Evolutionary conservation across 1,140 invertebrate species (phyloP).

Genomic region (Drosophila biarmipes): DNA sequence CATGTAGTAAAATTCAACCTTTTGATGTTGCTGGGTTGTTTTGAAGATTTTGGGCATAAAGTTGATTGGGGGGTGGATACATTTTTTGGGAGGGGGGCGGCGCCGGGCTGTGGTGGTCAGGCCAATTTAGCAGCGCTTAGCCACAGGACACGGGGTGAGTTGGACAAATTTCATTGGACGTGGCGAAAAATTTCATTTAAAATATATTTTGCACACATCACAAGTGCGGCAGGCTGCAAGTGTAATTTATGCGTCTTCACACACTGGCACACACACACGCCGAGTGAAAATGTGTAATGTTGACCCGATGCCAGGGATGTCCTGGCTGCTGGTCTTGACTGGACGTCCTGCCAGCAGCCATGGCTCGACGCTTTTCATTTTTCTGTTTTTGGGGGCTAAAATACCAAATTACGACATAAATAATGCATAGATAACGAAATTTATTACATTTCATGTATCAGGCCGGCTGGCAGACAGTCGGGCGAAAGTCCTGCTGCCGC

Average conservation of each 20-base stretch:
- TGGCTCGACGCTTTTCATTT: slow-evolving; percentile 76
- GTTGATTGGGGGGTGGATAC: slow-evolving; percentile 33
- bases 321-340: slow-evolving; percentile 28
- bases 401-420: slow-evolving; percentile 83
- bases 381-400: slow-evolving; percentile 80
- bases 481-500: slow-evolving; percentile 29
- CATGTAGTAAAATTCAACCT: slow-evolving; percentile 5
- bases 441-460: slow-evolving; percentile 83
- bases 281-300: slow-evolving; percentile 75
- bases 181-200: slow-evolving; percentile 49
- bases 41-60: slow-evolving; percentile 38
- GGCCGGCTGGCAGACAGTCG: slow-evolving; percentile 33
- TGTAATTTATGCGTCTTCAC: slow-evolving; percentile 78
- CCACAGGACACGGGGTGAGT: slow-evolving; percentile 33
- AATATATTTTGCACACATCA: slow-evolving; percentile 56
- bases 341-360: slow-evolving; percentile 54
- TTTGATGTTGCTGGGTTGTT: slow-evolving; percentile 34
- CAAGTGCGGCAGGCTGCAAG: slow-evolving; percentile 62
- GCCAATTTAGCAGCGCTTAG: slow-evolving; percentile 68
- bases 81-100: background rate
- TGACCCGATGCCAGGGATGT: slow-evolving; percentile 62
- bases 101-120: slow-evolving; percentile 24
- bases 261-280: slow-evolving; percentile 14
- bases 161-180: slow-evolving; percentile 70
- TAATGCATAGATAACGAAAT: slow-evolving; percentile 83